Evolutionary conservation across 2,797 vertebrate species (phyloP), one percentile per base, ranked within the genome.

Genomic region (Pseudopleuronectes americanus): DNA sequence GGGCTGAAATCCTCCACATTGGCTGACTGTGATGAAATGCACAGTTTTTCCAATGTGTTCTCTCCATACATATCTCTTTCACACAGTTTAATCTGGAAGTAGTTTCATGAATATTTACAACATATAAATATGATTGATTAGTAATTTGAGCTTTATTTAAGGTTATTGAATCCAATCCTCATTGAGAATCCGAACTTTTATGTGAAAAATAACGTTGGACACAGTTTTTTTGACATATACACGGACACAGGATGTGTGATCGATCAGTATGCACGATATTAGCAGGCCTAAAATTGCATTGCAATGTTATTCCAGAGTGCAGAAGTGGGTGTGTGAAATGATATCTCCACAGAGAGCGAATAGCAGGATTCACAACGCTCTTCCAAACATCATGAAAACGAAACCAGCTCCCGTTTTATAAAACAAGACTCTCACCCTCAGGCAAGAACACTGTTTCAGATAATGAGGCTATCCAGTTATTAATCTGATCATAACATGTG

Each of bases 281-380:
- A 38, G 13, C 3, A 13, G 3, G 36, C 36, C 36, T 1, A 13
- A 19, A 45, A 19, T 4, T 45, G 6, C 14, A 45, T 6, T 19
- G 43, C 43, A 45, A 16, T 45, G 6, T 6, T 45, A 45, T 19
- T 45, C 38, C 38, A 6, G 6, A 19, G 17, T 6, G 43, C 43
- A 6, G 12, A 38, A 38, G 28, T 28, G 23, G 57, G 67, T 8
- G 45, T 48, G 59, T 24, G 19, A 7, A 19, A 62, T 62, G 38
- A 43, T 52, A 45, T 16, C 31, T 47, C 64, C 28, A 51, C 51
- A 68, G 52, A 43, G 23, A 41, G 62, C 47, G 17, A 59, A 28
- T 47, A n/a, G 56, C 64, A 75, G 49, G 36, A 28, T 62, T 38
- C 13, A 1, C 36, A 3, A 3, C 12, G 36, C 31, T 9, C 31